Base-by-base conservation (phyloP, 2,888 invertebrate genomes). In the Ochropleura plecta region DNA sequence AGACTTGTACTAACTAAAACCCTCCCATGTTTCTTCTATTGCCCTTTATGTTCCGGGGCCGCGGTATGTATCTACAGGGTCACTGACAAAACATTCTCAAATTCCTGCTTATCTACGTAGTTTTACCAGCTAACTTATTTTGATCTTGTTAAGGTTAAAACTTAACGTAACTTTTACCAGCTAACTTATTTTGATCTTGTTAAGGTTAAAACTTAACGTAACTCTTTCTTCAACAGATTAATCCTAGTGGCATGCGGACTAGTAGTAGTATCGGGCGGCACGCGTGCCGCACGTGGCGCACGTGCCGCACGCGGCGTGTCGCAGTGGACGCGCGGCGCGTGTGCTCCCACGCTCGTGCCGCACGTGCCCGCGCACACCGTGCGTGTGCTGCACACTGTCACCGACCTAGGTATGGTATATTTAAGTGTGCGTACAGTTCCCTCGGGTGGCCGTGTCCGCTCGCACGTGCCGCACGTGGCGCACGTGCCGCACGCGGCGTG, bases 231-330 rank as follows among this genome's bases (percentile, higher is more conserved):
- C 30, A 16, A 12, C 79, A 94, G 94, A 48, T 85, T 95, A 30
- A 55, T 95, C n/a, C 76, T 95, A 3, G 73, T 84, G 18, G 93
- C 93, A 3, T 88, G 93, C 71, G 90, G 90, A 79, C 79, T 94
- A 0, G 60, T 76, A 3, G 59, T 14, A 0, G 48, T 42, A 0
- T 18, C 18, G 67, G 8, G 51, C 30, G 48, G 40, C 18, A 4
- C n/a, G n/a, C 9, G 83, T 81, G 0, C n/a, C 20, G 73, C 85
- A 84, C 9, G 83, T 81, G 0, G n/a, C 20, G 73, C 85, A 84
- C 92, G 94, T n/a, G 86, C 87, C n/a, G 86, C 87, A 30, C 83
- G 88, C 74, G 81, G 86, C 73, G 86, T 94, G 77, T 91, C 93
- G 63, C 84, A 80, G 85, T 94, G 93, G 92, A 83, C 89, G 78